A percentile compares a stretch with the other conserved stretches of the same genome.
phyloP scores from a whole-genome alignment of 1,140 invertebrate genomes.

The Dysdera silvatica region DNA sequence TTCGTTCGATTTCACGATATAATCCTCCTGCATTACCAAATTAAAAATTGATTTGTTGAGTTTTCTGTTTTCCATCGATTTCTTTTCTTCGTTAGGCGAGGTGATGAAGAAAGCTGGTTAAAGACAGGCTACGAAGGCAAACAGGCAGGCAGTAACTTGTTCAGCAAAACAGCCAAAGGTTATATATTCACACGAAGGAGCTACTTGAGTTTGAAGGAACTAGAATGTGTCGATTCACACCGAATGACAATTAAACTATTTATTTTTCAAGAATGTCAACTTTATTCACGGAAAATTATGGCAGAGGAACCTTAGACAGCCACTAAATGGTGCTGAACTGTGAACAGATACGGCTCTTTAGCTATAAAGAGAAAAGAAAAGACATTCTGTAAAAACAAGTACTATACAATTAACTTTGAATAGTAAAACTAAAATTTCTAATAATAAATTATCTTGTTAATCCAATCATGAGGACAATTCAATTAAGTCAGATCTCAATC shows the following conservation, averaged over 20 bases:
- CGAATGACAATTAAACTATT: constrained; percentile 28
- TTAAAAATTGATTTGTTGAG: constrained; percentile 1
- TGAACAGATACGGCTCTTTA: constrained; percentile 27
- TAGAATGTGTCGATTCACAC: constrained; percentile 29
- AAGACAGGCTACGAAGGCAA: too few relatives aligned
- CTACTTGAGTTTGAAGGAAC: constrained; percentile 27
- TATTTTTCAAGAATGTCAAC: constrained; percentile 24
- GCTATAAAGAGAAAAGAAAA: constrained; percentile 21
- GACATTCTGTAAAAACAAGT: not conserved
- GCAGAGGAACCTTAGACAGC: constrained; percentile 29
- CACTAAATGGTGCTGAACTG: constrained; percentile 27
- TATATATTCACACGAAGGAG: constrained; percentile 27
- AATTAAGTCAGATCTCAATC: too few relatives aligned
- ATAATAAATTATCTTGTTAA: not conserved
- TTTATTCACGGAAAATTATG: constrained; percentile 22
- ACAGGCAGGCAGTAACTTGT: too few relatives aligned
- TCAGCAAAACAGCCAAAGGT: constrained; percentile 18
- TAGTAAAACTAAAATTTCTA: not conserved
- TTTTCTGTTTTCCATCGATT: constrained; percentile 12
- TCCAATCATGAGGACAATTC: too few relatives aligned
- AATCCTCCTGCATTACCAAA: not conserved
- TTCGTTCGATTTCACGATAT: constrained; percentile 12
- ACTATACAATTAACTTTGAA: not conserved
- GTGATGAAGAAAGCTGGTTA: constrained; percentile 25
- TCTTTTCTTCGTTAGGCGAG: constrained; percentile 6